A percentile compares a stretch with the other conserved stretches of the same genome.
Evolutionary conservation across 2,888 invertebrate species (phyloP).

Genomic region (Ornithoptera alexandrae): DNA sequence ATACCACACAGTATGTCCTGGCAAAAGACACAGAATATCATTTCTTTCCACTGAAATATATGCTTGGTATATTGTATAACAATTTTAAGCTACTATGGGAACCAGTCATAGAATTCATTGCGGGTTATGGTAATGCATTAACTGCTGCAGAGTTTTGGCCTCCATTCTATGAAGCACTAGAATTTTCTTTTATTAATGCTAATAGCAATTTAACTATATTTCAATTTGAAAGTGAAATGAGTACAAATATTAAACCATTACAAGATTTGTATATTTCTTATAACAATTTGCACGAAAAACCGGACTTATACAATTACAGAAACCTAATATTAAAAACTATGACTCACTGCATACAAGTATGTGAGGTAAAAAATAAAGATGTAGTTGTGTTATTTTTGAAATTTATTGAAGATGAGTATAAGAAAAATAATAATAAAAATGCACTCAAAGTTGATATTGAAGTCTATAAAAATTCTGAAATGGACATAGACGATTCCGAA

Average conservation of each 20-base stretch:
- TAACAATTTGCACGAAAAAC: conserved; percentile 75
- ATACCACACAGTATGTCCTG: conserved; percentile 79
- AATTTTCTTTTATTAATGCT: conserved; percentile 71
- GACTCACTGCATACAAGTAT: conserved; percentile 85
- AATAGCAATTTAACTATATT: conserved; percentile 59
- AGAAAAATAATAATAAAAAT: conserved; percentile 57
- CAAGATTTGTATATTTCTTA: conserved; percentile 59
- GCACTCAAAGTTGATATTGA: conserved; percentile 79
- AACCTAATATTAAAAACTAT: conserved; percentile 90
- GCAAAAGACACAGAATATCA: conserved; percentile 80
- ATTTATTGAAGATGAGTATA: conserved; percentile 85
- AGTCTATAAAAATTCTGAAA: conserved; percentile 72
- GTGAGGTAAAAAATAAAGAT: conserved; percentile 90
- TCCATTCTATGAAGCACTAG: conserved; percentile 82
- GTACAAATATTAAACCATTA: conserved; percentile 52
- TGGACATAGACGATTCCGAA: conserved; percentile 55
- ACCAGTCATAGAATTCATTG: conserved; percentile 87
- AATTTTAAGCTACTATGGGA: conserved; percentile 96
- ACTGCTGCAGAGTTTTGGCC: conserved; percentile 85
- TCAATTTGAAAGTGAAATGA: conserved; percentile 60
- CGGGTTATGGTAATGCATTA: conserved; percentile 84
- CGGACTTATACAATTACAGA: conserved; percentile 88
- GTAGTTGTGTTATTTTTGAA: conserved; percentile 88
- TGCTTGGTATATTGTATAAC: conserved; percentile 89
- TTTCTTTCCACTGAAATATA: conserved; percentile 85